Evolutionary conservation across 2,888 invertebrate species (phyloP).

Genomic region (Synergus laeviventris): DNA sequence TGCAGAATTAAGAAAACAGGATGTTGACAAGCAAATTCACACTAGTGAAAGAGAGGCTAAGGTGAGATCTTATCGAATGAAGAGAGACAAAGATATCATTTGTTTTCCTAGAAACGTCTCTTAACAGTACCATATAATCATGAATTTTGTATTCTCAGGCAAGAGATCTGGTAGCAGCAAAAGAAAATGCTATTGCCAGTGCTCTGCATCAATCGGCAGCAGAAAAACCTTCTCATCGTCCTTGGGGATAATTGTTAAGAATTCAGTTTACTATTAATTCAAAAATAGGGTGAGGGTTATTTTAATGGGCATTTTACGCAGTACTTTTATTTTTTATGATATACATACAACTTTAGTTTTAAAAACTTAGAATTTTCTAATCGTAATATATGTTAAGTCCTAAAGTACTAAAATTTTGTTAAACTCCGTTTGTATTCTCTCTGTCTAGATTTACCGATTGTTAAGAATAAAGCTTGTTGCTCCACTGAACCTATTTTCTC

Average conservation of each 20-base stretch:
- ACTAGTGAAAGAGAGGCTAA: conserved; percentile 72
- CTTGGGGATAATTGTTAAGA: conserved; percentile 65
- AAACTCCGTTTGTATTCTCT: not conserved
- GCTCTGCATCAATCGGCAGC: conserved; percentile 66
- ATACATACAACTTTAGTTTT: no score
- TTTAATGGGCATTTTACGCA: not conserved
- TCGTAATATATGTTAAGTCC: not conserved
- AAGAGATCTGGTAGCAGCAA: conserved; percentile 70
- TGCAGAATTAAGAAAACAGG: conserved; percentile 81
- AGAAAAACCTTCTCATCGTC: conserved; percentile 64
- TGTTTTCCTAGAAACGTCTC: not conserved
- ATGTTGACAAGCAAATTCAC: conserved; percentile 73
- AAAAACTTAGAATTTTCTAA: not conserved
- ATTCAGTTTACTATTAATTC: not conserved
- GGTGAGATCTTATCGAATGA: conserved; percentile 54
- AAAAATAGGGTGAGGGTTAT: not conserved
- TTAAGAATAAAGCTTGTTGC: not conserved
- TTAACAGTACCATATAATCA: not conserved
- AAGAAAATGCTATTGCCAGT: conserved; percentile 71
- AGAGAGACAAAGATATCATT: not conserved
- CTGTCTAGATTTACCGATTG: not conserved
- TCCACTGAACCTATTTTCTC: not conserved
- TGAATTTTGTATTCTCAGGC: conserved; percentile 58
- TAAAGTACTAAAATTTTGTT: not conserved
- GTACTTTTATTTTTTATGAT: not conserved